Conservation (phyloP, 2,888 invertebrate species). For the Ptilodon capucinus region DNA sequence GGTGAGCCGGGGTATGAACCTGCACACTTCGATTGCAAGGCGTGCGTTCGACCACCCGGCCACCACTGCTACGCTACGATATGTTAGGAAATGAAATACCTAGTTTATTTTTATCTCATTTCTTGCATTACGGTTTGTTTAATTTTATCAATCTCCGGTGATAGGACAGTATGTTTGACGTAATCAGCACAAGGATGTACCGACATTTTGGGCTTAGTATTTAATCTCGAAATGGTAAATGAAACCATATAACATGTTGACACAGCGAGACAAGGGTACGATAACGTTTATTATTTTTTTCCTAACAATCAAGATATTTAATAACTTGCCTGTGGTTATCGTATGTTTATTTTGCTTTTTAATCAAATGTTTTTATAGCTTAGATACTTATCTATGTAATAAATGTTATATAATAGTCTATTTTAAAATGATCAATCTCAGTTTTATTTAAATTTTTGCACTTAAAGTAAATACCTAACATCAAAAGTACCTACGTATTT, state of each 20-base stretch:
- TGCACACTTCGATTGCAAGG: too few species aligned
- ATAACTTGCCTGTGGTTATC: neutral
- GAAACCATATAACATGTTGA: neutral
- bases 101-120: too few species aligned
- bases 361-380: neutral
- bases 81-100: too few species aligned
- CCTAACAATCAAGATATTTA: neutral
- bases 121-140: too few species aligned
- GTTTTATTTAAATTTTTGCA: too few species aligned
- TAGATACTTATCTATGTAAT: neutral
- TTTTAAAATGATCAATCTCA: too few species aligned
- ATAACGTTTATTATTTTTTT: neutral
- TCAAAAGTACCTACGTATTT: too few species aligned
- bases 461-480: too few species aligned
- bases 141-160: neutral
- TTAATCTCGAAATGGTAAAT: neutral
- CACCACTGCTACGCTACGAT: too few species aligned
- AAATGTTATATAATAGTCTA: too few species aligned
- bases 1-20: too few species aligned
- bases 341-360: neutral
- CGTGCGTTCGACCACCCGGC: too few species aligned
- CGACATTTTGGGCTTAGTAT: neutral
- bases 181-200: neutral
- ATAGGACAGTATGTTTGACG: neutral
- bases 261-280: neutral